Evolutionary conservation across 2,888 invertebrate species (phyloP).

Genomic region (Aricia artaxerxes): DNA sequence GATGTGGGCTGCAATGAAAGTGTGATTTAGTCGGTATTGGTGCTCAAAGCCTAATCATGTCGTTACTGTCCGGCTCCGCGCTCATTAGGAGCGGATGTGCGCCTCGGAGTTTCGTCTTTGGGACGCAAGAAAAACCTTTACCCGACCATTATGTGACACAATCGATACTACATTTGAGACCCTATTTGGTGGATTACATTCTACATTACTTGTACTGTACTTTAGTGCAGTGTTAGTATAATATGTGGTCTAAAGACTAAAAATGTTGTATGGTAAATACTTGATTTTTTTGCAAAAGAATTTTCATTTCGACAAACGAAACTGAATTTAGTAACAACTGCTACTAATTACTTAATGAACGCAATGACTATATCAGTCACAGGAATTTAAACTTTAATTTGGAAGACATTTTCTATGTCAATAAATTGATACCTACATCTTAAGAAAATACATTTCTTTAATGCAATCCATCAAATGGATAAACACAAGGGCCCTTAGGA

Average conservation of each 20-base stretch:
- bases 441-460: neutral
- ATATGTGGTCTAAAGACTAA: no score
- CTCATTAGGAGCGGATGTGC: slow-evolving; percentile 28
- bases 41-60: slow-evolving; percentile 31
- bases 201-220: no score
- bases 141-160: slow-evolving; percentile 2
- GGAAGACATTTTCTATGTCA: neutral
- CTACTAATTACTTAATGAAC: no score
- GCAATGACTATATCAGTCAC: no score
- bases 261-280: no score
- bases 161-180: neutral
- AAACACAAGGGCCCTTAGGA: slow-evolving; percentile 1
- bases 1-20: slow-evolving; percentile 5
- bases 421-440: neutral
- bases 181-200: neutral
- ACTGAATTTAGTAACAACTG: no score
- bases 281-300: no score
- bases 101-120: slow-evolving; percentile 8
- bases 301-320: no score
- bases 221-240: no score
- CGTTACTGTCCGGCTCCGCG: slow-evolving; percentile 30
- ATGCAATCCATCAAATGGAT: slow-evolving; percentile 5
- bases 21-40: slow-evolving; percentile 21
- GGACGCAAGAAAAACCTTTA: slow-evolving; percentile 21
- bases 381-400: no score